Evolutionary conservation across 1,140 invertebrate genomes (phyloP), one percentile per base, ranked within the genome.

Genomic region (Drosophila quadrilineata): DNA sequence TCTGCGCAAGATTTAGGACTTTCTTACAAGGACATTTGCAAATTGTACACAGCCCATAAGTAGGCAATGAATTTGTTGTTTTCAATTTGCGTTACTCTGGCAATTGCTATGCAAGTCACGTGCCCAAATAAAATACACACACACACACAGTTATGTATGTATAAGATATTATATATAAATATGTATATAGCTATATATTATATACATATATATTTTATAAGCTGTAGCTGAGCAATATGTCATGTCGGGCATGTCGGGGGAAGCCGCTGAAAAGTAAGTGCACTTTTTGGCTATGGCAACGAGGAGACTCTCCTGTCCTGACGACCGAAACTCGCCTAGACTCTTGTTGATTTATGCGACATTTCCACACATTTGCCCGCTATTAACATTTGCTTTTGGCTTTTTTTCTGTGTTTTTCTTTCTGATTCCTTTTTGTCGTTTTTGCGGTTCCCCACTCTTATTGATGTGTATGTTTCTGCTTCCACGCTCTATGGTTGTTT

Each of bases 61-160:
- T 80, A 60, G 76, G 76, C 77, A 77, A 73, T 70, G 64, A 49
- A 59, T 82, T 84, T 82, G 57, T 67, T 64, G 52, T 63, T 82
- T 82, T 82, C 77, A 82, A 82, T 82, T 82, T 82, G 65, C 73
- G 56, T 63, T 84, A 57, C 73, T 53, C 9, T 21, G 28, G 14
- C 77, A 70, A 66, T 84, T 62, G 69, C 72, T 69, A 84, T 84
- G 76, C 76, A 84, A 84, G 76, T 84, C 76, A 82, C 76, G 76
- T 69, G 52, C 69, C 73, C 10, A 63, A 68, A 62, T 56, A 62
- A 50, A 52, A 31, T 19, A 22, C 46, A 29, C 29, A 69, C 53
- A 57, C 10, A 49, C 29, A 31, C 26, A 52, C 35, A n/a, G n/a
- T n/a, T n/a, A n/a, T n/a, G n/a, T n/a, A n/a, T n/a, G n/a, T n/a